Evolutionary conservation across 2,113 vertebrate species (phyloP).

Genomic region (Protobothrops flavoviridis): DNA sequence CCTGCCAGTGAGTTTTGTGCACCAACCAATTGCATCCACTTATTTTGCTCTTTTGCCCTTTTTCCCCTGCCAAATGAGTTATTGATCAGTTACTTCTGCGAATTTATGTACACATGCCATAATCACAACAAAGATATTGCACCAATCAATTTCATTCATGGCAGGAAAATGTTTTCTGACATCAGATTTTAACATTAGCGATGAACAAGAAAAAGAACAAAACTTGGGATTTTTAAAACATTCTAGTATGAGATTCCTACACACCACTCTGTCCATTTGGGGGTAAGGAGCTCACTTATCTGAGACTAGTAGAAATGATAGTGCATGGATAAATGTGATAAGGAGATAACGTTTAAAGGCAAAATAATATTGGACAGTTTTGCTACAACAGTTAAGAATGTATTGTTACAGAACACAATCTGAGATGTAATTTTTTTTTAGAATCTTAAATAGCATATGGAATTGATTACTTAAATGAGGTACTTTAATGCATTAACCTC

Average conservation of each 20-base stretch:
- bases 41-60: background rate
- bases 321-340: background rate
- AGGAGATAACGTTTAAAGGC: background rate
- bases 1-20: background rate
- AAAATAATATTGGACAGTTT: background rate
- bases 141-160: background rate
- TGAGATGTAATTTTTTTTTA: background rate
- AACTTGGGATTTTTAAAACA: background rate
- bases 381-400: background rate
- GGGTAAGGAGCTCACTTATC: background rate
- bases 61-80: background rate
- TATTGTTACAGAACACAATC: background rate
- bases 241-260: background rate
- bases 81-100: background rate
- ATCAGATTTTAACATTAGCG: background rate
- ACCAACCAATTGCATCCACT: background rate
- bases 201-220: background rate
- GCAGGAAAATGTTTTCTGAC: background rate
- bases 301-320: background rate
- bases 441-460: background rate
- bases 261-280: background rate
- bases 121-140: background rate
- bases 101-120: background rate
- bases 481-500: background rate
- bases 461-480: background rate